Percentiles rank a stretch among this genome's conserved stretches.
These are phyloP conservation scores for Tromatobia lineatoria DNA, from an alignment of 2,888 invertebrate species.

Conservation along the genomic window DNA sequence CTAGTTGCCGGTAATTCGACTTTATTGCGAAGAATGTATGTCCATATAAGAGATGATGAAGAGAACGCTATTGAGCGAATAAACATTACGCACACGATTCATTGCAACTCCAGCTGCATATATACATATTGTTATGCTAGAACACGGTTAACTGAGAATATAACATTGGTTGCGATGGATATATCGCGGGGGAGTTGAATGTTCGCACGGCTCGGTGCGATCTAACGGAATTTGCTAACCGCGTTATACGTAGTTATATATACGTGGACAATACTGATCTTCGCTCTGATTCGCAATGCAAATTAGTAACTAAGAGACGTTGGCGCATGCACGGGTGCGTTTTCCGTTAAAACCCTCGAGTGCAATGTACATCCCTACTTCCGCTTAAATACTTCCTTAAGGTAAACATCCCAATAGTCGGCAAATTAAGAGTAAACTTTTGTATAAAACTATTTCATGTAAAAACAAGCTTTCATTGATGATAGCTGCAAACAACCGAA, in stretches of 20 bases:
- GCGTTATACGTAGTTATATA: slow-evolving; percentile 43
- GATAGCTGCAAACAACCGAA: no score
- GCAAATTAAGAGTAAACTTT: no score
- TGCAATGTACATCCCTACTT: slow-evolving; percentile 60
- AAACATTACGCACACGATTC: slow-evolving; percentile 34
- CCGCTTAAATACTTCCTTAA: slow-evolving; percentile 58
- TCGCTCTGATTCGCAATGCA: slow-evolving; percentile 73
- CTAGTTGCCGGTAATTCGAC: not conserved
- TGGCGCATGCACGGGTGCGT: slow-evolving; percentile 36
- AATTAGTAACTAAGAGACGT: slow-evolving; percentile 58
- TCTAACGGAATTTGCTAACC: slow-evolving; percentile 71
- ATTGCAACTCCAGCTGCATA: slow-evolving; percentile 21
- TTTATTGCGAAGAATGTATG: not conserved
- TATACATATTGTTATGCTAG: slow-evolving; percentile 30
- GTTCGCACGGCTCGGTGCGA: slow-evolving; percentile 65
- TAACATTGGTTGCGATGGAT: slow-evolving; percentile 11
- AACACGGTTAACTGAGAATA: slow-evolving; percentile 54
- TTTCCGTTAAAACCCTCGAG: slow-evolving; percentile 52
- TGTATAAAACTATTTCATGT: no score
- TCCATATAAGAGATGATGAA: not conserved
- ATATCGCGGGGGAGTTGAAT: slow-evolving; percentile 61
- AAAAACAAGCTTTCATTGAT: no score
- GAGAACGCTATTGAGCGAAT: not conserved
- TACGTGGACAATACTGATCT: slow-evolving; percentile 67
- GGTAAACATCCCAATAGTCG: no score